Evolutionary conservation across 1,140 invertebrate genomes (phyloP).

Genomic region (Trichogramma pretiosum): DNA sequence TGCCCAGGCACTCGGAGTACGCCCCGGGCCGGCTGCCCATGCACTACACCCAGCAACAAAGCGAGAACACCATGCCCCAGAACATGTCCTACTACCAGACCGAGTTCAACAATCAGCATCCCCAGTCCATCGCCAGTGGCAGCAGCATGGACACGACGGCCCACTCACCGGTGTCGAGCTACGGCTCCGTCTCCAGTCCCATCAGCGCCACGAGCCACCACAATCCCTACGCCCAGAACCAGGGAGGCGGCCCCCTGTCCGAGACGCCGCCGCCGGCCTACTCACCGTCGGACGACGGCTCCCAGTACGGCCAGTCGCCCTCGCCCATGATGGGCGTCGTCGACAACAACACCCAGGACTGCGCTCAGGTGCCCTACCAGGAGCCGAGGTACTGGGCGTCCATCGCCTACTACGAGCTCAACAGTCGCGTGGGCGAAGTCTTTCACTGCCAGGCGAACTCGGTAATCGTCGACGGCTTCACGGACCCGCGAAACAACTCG

Average conservation of each 20-base stretch:
- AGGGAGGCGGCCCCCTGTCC: conserved; percentile 47
- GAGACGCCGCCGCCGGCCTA: conserved; percentile 88
- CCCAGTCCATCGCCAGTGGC: conserved; percentile 28
- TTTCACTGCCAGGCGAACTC: conserved; percentile 79
- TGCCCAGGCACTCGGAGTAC: conserved; percentile 92
- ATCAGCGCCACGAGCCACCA: conserved; percentile 45
- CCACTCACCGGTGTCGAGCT: conserved; percentile 24
- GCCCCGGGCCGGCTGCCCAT: conserved; percentile 80
- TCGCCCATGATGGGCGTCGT: conserved; percentile 50
- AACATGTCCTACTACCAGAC: conserved; percentile 83
- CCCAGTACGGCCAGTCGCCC: conserved; percentile 24
- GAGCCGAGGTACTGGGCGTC: conserved; percentile 87
- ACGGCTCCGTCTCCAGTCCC: conserved; percentile 26
- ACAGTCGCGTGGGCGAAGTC: conserved; percentile 82
- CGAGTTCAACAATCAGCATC: conserved; percentile 58
- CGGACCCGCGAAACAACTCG: conserved; percentile 73
- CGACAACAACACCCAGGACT: conserved; percentile 47
- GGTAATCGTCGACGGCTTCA: conserved; percentile 87
- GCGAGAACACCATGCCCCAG: conserved; percentile 87
- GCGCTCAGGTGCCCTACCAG: conserved; percentile 63
- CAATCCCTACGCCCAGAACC: conserved; percentile 52
- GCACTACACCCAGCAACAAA: conserved; percentile 80
- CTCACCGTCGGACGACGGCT: conserved; percentile 64
- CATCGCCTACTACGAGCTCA: conserved; percentile 87
- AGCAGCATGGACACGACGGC: conserved; percentile 6